These are phyloP conservation scores for Plagiodera versicolora DNA, from an alignment of 2,888 invertebrate species.

Conservation along the genomic window DNA sequence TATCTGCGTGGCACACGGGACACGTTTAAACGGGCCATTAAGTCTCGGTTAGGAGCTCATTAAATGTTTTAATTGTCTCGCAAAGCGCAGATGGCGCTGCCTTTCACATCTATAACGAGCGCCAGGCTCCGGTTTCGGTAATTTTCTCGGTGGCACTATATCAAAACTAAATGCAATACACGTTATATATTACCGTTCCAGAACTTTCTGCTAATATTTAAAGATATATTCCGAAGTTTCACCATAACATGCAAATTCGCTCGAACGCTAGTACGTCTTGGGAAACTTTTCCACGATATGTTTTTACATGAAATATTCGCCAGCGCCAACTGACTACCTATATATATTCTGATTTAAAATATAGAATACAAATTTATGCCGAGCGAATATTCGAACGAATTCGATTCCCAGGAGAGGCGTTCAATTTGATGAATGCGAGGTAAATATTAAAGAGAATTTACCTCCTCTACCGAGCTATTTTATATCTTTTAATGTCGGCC, in stretches of 20 bases:
- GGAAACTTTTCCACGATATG: conserved; percentile 51
- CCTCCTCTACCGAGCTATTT: conserved; percentile 34
- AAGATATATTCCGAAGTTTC: conserved; percentile 50
- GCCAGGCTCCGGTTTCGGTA: conserved; percentile 38
- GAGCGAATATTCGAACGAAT: conserved; percentile 45
- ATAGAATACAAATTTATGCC: conserved; percentile 57
- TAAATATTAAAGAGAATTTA: conserved; percentile 55
- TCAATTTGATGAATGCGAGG: conserved; percentile 56
- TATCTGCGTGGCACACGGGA: conserved; percentile 29
- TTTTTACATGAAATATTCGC: conserved; percentile 57
- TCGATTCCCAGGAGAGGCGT: conserved; percentile 53
- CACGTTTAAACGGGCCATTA: conserved; percentile 51
- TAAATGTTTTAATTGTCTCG: conserved; percentile 53
- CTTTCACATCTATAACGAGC: conserved; percentile 40
- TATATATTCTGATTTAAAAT: conserved; percentile 58
- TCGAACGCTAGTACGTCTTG: conserved; percentile 49
- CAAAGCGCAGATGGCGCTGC: conserved; percentile 44
- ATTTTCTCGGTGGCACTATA: conserved; percentile 37
- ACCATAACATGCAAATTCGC: conserved; percentile 53
- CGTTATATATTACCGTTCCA: conserved; percentile 32
- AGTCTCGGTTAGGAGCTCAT: conserved; percentile 51
- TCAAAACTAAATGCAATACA: conserved; percentile 34
- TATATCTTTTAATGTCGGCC: conserved; percentile 36
- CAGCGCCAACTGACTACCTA: conserved; percentile 50
- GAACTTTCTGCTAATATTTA: conserved; percentile 45